Evolutionary conservation across 2,888 invertebrate genomes (phyloP).

Genomic region (Tanypteryx hageni): DNA sequence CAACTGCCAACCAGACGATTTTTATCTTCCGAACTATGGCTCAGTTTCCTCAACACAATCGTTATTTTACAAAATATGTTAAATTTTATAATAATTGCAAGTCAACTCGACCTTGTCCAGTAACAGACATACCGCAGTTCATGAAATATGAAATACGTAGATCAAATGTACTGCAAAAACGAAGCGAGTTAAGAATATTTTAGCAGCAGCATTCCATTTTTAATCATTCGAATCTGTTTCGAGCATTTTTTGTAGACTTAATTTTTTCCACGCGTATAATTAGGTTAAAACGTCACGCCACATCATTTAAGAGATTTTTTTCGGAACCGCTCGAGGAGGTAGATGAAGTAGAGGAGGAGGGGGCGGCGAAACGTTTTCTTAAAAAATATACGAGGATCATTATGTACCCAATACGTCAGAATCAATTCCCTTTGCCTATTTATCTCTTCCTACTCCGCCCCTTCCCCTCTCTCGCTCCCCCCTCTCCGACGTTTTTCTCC

Average conservation of each 20-base stretch:
- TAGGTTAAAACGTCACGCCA: not conserved
- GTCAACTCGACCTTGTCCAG: no score
- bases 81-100: no score
- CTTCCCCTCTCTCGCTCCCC: not conserved
- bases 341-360: not conserved
- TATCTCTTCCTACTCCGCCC: not conserved
- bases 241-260: not conserved
- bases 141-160: no score
- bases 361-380: not conserved
- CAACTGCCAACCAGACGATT: no score
- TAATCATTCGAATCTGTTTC: no score
- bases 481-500: not conserved
- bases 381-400: not conserved
- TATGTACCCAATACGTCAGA: constrained; percentile 29
- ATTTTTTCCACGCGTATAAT: not conserved
- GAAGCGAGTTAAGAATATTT: no score
- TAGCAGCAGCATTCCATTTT: no score
- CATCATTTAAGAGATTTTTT: not conserved
- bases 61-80: no score
- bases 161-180: no score
- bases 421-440: constrained; percentile 14
- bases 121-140: no score
- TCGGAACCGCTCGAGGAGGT: not conserved
- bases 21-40: no score
- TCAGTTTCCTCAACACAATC: no score